These are phyloP conservation scores for Oryzias melastigma DNA, from an alignment of 2,113 vertebrate genomes.

Conservation along the genomic window DNA sequence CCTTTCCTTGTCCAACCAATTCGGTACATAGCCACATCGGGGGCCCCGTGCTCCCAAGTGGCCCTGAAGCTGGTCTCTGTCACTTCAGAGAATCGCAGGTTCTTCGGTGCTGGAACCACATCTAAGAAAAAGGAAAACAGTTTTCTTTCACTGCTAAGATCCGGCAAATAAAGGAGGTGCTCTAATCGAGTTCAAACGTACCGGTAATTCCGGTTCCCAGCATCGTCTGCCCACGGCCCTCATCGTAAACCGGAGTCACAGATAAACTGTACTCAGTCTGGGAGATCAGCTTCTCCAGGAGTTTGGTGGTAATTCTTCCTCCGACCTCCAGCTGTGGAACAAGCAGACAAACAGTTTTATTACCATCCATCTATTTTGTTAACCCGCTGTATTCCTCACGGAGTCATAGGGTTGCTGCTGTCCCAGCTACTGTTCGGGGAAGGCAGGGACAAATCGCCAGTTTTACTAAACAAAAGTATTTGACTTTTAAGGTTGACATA, in stretches of 20 bases:
- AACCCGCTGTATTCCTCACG: no score
- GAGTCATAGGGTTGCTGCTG: no score
- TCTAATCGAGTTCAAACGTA: conserved; percentile 56
- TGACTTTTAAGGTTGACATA: no score
- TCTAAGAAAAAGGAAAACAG: conserved; percentile 47
- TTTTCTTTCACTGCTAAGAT: not conserved
- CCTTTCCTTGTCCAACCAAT: conserved; percentile 86
- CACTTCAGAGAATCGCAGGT: conserved; percentile 86
- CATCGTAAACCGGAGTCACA: conserved; percentile 87
- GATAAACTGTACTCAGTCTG: conserved; percentile 86
- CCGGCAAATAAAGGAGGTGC: not conserved
- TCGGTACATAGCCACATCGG: conserved; percentile 93
- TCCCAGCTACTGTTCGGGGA: no score
- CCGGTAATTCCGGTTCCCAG: conserved; percentile 84
- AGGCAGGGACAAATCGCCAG: no score
- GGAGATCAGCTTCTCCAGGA: conserved; percentile 85
- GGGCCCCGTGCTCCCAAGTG: conserved; percentile 92
- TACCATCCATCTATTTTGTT: not conserved
- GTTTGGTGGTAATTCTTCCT: conserved; percentile 76
- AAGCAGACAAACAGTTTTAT: conserved; percentile 23
- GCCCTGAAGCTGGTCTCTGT: conserved; percentile 87
- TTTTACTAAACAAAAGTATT: no score
- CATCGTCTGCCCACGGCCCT: conserved; percentile 79
- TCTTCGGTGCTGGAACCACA: conserved; percentile 89
- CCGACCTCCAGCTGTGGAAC: conserved; percentile 84